Conservation (phyloP, 2,797 vertebrate species). For the Eremophila alpestris region DNA sequence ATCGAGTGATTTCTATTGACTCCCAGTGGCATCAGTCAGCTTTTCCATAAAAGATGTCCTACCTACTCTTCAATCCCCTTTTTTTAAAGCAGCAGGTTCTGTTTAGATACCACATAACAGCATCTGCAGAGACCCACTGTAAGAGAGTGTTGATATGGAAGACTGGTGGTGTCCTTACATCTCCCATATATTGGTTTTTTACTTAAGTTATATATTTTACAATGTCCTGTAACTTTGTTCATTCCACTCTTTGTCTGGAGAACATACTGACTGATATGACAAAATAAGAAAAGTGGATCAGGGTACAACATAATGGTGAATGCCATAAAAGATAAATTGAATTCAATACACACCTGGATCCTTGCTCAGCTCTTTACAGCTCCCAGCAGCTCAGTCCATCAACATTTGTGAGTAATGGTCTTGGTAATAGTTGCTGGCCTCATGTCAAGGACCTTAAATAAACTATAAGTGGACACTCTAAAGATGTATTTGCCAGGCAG, state of each 20-base stretch:
- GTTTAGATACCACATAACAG: neutral
- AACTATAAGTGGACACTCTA: neutral
- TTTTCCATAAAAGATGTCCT: neutral
- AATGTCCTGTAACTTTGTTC: neutral
- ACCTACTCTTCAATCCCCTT: neutral
- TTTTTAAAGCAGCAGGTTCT: neutral
- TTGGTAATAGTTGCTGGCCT: neutral
- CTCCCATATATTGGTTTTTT: neutral
- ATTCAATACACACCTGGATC: neutral
- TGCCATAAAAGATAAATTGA: neutral
- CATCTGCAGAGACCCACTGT: neutral
- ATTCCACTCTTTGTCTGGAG: neutral
- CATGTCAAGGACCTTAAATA: neutral
- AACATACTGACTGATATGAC: neutral
- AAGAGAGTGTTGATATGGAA: neutral
- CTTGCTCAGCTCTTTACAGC: neutral
- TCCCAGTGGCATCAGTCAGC: neutral
- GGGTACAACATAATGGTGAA: neutral
- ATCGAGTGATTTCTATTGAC: neutral
- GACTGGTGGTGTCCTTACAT: neutral
- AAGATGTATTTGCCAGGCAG: neutral
- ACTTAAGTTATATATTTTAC: neutral
- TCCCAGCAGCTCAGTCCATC: neutral
- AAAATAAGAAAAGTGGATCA: neutral
- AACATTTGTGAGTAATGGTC: fast-evolving